phyloP scores from a whole-genome alignment of 2,888 invertebrate genomes.

The Hetaerina titia region DNA sequence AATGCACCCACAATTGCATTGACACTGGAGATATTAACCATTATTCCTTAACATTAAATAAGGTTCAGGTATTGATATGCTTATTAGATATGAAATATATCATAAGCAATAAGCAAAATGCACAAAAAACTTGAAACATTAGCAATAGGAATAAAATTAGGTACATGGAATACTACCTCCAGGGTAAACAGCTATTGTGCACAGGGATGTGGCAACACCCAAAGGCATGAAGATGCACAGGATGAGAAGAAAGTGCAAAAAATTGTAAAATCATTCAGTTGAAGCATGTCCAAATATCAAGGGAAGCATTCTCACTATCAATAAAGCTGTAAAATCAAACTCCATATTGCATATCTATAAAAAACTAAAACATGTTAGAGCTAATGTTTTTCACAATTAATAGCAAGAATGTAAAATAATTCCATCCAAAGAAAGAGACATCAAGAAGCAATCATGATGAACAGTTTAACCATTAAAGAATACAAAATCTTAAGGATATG shows the following conservation, averaged over 20 bases:
- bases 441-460: neutral
- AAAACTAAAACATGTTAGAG: neutral
- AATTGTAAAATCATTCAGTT: constrained; percentile 27
- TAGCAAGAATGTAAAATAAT: neutral
- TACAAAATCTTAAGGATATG: neutral
- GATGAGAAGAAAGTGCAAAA: constrained; percentile 62
- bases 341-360: neutral
- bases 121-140: neutral
- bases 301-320: neutral
- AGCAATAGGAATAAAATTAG: constrained; percentile 68
- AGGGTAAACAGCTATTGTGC: constrained; percentile 73
- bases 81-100: too few relatives aligned
- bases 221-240: constrained; percentile 51
- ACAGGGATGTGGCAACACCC: constrained; percentile 66
- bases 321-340: constrained; percentile 10
- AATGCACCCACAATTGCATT: too few relatives aligned
- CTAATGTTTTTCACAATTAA: neutral
- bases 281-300: neutral
- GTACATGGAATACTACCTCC: constrained; percentile 72
- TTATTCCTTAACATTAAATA: too few relatives aligned
- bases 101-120: neutral
- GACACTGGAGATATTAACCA: too few relatives aligned
- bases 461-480: neutral
- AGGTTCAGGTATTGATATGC: too few relatives aligned
- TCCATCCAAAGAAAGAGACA: neutral